Conservation (phyloP, 1,140 invertebrate species). For the Megathymus violae region DNA sequence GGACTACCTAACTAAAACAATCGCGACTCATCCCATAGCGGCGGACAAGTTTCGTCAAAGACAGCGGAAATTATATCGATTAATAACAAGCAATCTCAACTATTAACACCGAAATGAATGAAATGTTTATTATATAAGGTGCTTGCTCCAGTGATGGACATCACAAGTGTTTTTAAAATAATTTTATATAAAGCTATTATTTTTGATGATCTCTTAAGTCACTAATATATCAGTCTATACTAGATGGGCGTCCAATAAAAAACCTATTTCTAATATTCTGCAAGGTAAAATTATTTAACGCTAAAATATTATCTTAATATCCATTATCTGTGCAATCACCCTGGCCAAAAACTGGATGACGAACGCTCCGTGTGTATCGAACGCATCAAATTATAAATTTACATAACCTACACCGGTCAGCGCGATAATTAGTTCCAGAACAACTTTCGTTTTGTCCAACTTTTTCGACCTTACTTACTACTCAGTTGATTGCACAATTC, state of each 20-base stretch:
- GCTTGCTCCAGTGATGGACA: not conserved
- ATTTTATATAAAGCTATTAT: no score
- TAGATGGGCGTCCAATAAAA: no score
- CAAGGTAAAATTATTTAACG: no score
- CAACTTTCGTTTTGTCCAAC: constrained; percentile 56
- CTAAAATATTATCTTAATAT: constrained; percentile 12
- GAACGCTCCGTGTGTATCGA: constrained; percentile 38
- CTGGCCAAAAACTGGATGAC: constrained; percentile 46
- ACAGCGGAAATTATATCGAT: constrained; percentile 29
- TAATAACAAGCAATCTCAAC: constrained; percentile 36
- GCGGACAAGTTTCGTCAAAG: constrained; percentile 10
- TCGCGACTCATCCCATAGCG: constrained; percentile 9
- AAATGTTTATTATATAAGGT: constrained; percentile 16
- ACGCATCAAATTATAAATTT: constrained; percentile 60
- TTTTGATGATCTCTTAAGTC: no score
- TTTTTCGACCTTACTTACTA: constrained; percentile 37
- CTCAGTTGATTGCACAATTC: constrained; percentile 46
- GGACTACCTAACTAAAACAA: constrained; percentile 14
- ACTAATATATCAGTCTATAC: no score
- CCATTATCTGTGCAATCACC: constrained; percentile 13
- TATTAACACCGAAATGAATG: constrained; percentile 37
- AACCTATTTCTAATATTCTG: no score
- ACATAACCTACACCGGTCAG: constrained; percentile 56
- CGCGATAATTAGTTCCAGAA: constrained; percentile 50
- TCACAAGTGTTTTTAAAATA: not conserved